Percentiles rank a stretch among this genome's conserved stretches.
Conservation (phyloP, 2,797 vertebrate genomes). For the Adelosebastes latens region DNA sequence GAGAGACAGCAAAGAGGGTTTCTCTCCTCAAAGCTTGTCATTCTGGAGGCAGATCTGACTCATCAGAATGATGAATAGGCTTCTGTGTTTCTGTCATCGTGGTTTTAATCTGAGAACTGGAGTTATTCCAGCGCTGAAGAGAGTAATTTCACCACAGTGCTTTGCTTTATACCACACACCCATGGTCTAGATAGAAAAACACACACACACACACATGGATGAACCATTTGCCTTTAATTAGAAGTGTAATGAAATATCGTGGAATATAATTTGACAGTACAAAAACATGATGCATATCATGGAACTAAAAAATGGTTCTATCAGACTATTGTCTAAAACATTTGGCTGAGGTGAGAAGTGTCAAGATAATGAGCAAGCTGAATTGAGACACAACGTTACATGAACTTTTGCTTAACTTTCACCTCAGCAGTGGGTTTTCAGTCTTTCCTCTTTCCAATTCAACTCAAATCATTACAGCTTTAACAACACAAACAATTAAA, state of each 20-base stretch:
- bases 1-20: background rate
- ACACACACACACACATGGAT: background rate
- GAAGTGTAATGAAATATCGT: background rate
- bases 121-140: constrained; percentile 21
- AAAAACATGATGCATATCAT: background rate
- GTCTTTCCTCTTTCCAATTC: background rate
- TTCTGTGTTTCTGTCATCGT: constrained; percentile 49
- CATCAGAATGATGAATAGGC: constrained; percentile 47
- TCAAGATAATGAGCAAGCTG: background rate
- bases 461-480: background rate
- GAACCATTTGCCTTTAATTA: constrained; percentile 15
- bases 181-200: background rate
- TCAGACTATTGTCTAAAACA: background rate
- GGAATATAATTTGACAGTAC: background rate
- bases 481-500: background rate
- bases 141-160: constrained; percentile 9
- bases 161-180: constrained; percentile 19
- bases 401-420: background rate
- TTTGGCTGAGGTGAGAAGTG: background rate
- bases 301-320: background rate
- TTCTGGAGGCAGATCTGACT: constrained; percentile 17
- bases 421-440: background rate
- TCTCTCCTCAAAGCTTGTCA: constrained; percentile 13
- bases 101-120: constrained; percentile 53
- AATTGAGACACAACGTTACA: background rate